Evolutionary conservation across 2,888 invertebrate species (phyloP).

Genomic region (Pseudoips prasinana): DNA sequence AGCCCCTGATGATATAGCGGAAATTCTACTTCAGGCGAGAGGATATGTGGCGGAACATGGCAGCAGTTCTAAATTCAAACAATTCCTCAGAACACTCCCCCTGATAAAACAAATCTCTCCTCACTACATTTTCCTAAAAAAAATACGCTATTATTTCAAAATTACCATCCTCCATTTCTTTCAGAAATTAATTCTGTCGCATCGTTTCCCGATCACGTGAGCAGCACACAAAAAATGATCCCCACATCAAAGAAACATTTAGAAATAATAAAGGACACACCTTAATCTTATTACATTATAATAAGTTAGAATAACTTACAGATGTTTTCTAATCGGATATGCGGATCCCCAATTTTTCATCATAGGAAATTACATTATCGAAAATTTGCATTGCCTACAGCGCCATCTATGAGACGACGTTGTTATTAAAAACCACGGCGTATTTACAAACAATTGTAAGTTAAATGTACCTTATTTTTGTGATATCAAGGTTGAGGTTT

Average conservation of each 20-base stretch:
- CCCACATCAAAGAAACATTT: constrained; percentile 71
- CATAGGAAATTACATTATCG: constrained; percentile 72
- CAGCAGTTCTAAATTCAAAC: no score
- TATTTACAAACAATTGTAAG: constrained; percentile 15
- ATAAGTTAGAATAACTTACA: constrained; percentile 74
- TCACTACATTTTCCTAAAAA: no score
- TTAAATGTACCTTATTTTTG: constrained; percentile 5
- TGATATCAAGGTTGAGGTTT: constrained; percentile 33
- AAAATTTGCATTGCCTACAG: constrained; percentile 75
- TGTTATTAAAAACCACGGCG: constrained; percentile 44
- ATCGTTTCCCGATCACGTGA: constrained; percentile 43
- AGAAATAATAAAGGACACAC: constrained; percentile 67
- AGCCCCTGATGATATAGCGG: no score
- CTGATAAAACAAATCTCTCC: no score
- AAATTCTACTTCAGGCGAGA: no score
- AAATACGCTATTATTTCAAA: constrained; percentile 6
- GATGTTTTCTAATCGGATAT: constrained; percentile 77
- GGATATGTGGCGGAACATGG: no score
- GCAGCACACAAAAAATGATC: constrained; percentile 30
- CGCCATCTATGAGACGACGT: constrained; percentile 69
- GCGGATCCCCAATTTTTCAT: constrained; percentile 71
- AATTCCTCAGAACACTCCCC: no score
- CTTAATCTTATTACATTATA: constrained; percentile 77
- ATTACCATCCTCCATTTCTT: constrained; percentile 9
- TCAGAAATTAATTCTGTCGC: constrained; percentile 39